phyloP scores from a whole-genome alignment of 2,113 vertebrate genomes.

The Neodontobutis hainanensis region DNA sequence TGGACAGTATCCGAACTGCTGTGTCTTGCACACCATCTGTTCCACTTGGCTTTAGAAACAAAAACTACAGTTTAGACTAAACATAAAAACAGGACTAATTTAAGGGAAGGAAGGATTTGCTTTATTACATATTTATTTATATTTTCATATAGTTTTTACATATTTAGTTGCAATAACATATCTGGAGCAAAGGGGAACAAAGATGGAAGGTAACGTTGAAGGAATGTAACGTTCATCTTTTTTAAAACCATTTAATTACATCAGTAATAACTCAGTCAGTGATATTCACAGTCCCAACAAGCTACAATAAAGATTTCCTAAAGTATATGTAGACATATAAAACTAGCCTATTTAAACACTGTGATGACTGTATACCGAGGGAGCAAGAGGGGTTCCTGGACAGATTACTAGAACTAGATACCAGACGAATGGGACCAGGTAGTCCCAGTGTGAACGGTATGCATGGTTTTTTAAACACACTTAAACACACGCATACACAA shows the following conservation, averaged over 20 bases:
- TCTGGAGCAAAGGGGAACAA: constrained; percentile 34
- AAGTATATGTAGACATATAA: constrained; percentile 77
- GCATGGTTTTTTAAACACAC: constrained; percentile 42
- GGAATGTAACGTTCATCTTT: constrained; percentile 73
- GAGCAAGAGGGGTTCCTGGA: constrained; percentile 12
- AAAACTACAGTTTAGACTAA: neutral
- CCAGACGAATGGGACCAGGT: constrained; percentile 37
- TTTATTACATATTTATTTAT: constrained; percentile 81
- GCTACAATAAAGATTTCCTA: constrained; percentile 79
- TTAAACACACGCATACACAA: constrained; percentile 62
- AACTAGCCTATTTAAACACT: constrained; percentile 72
- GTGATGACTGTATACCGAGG: constrained; percentile 32
- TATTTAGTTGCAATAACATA: constrained; percentile 69
- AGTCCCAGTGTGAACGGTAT: constrained; percentile 44
- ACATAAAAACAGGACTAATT: constrained; percentile 18
- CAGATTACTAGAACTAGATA: constrained; percentile 44
- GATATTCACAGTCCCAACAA: constrained; percentile 76
- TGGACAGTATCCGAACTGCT: constrained; percentile 57
- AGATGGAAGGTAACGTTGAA: constrained; percentile 36
- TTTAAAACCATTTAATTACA: constrained; percentile 68
- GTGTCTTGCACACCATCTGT: constrained; percentile 64
- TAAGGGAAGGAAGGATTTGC: constrained; percentile 41
- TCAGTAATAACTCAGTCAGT: constrained; percentile 53
- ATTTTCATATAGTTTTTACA: constrained; percentile 82
- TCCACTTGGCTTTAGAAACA: constrained; percentile 56